Percentiles rank a stretch among this genome's conserved stretches.
Conservation (phyloP, 2,888 invertebrate genomes). For the Brachyptera putata region DNA sequence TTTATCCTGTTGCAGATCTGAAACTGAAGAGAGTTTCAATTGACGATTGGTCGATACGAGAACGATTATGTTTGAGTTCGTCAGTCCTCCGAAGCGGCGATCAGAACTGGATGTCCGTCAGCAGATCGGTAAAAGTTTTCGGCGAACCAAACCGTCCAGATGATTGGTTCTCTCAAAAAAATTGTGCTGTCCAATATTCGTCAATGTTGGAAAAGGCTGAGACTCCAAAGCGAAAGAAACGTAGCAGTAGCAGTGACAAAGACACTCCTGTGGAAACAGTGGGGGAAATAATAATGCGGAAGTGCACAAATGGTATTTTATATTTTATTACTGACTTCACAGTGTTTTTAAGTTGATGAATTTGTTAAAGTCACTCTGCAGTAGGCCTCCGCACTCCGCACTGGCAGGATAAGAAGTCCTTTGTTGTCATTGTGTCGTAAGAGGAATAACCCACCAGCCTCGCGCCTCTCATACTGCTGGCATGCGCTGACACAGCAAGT, state of each 20-base stretch:
- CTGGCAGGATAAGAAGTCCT: too few species aligned
- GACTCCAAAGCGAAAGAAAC: conserved; percentile 79
- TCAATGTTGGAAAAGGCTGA: conserved; percentile 75
- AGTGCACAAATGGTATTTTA: conserved; percentile 56
- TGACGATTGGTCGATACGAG: conserved; percentile 81
- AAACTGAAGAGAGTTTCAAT: conserved; percentile 65
- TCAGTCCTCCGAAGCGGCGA: conserved; percentile 81
- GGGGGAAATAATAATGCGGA: conserved; percentile 71
- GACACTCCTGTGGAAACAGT: conserved; percentile 61
- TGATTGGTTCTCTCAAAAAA: conserved; percentile 89
- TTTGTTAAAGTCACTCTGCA: too few species aligned
- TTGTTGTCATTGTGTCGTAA: too few species aligned
- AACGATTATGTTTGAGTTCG: conserved; percentile 80
- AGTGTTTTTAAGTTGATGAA: too few species aligned
- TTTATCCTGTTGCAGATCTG: conserved; percentile 39
- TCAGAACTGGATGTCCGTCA: conserved; percentile 87
- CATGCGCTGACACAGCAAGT: too few species aligned
- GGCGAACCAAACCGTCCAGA: conserved; percentile 69
- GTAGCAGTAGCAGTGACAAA: conserved; percentile 43
- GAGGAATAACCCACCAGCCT: too few species aligned
- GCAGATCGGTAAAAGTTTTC: conserved; percentile 70
- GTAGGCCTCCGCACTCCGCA: too few species aligned
- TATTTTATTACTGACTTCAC: too few species aligned
- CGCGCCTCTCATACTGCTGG: too few species aligned
- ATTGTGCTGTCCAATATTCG: conserved; percentile 87